Evolutionary conservation across 2,797 vertebrate species (phyloP).

Genomic region (Eulemur mongoz): DNA sequence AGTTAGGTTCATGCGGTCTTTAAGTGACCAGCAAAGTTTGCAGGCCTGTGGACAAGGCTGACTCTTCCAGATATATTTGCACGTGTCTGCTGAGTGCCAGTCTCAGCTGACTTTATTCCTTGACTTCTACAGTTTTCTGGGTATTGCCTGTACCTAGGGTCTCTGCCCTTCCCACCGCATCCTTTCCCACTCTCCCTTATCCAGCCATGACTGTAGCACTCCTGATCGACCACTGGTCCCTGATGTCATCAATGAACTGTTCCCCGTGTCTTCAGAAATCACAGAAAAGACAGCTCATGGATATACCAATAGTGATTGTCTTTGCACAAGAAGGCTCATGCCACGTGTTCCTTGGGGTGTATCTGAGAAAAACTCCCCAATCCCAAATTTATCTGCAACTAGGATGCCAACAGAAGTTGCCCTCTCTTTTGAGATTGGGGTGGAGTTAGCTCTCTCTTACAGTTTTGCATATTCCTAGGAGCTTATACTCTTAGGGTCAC

Average conservation of each 20-base stretch:
- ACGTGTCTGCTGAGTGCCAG: background rate
- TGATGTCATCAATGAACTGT: background rate
- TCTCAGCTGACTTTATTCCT: background rate
- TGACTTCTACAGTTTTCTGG: background rate
- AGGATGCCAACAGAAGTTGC: background rate
- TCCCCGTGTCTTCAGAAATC: background rate
- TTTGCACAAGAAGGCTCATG: background rate
- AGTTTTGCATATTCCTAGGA: background rate
- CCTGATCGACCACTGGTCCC: background rate
- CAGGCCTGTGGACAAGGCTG: background rate
- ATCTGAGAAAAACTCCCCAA: background rate
- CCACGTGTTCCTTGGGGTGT: background rate
- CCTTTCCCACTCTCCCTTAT: background rate
- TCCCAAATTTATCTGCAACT: background rate
- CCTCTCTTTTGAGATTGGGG: background rate
- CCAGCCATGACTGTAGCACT: background rate
- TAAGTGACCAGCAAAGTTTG: background rate
- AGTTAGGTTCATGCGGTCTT: background rate
- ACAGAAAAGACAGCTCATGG: background rate
- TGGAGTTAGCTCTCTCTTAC: background rate
- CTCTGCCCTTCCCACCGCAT: too few species aligned
- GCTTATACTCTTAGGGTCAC: background rate
- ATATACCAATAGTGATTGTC: background rate
- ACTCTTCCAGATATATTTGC: background rate
- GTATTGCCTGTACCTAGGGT: background rate